These are phyloP conservation scores for Scolopax mira DNA, from an alignment of 2,113 vertebrate species.

Conservation along the genomic window DNA sequence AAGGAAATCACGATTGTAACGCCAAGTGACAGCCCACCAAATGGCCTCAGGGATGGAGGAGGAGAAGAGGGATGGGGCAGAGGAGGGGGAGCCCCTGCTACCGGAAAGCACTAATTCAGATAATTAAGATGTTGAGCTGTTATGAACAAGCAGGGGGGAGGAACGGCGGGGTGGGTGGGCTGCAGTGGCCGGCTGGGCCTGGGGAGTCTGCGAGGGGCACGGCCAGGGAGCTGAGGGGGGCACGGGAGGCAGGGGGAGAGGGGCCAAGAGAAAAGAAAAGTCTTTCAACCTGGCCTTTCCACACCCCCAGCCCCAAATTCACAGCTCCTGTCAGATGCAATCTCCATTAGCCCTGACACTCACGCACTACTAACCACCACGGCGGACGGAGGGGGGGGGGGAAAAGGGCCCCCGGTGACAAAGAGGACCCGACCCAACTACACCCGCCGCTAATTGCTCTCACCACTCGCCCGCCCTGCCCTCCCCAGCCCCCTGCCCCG, in stretches of 20 bases:
- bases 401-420: constrained; percentile 1
- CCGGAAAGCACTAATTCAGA: neutral
- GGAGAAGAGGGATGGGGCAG: neutral
- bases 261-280: neutral
- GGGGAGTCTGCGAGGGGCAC: neutral
- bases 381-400: neutral
- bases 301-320: constrained; percentile 30
- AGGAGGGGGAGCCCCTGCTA: neutral
- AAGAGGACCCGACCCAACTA: constrained; percentile 18
- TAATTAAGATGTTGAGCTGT: neutral
- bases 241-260: neutral
- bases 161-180: constrained; percentile 2
- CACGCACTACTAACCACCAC: constrained; percentile 2
- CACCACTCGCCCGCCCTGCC: neutral
- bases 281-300: constrained; percentile 34
- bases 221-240: neutral
- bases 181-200: neutral
- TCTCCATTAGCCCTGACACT: constrained; percentile 30
- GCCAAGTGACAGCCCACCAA: neutral
- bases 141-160: neutral
- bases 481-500: neutral
- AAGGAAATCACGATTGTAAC: neutral
- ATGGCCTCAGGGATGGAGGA: neutral
- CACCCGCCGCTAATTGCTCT: constrained; percentile 52
- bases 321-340: constrained; percentile 40